Conservation (phyloP, 1,140 invertebrate genomes). For the Lethrus apterus region DNA sequence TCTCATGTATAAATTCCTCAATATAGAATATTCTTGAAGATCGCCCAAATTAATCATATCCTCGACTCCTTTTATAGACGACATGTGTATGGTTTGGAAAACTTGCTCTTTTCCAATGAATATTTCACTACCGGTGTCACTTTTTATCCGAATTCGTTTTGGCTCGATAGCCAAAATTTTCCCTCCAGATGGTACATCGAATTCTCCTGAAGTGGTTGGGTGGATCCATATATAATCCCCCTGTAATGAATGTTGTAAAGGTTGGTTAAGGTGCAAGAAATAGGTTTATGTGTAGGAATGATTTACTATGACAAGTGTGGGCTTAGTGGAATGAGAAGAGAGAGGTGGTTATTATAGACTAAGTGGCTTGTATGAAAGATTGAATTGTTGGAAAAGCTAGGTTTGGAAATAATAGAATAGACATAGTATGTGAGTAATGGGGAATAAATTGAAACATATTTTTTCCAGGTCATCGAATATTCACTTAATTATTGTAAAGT, state of each 20-base stretch:
- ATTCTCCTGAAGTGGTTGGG: conserved; percentile 61
- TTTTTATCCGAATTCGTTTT: conserved; percentile 66
- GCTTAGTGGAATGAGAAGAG: no score
- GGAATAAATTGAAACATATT: no score
- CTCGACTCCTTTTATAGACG: conserved; percentile 78
- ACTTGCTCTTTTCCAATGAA: conserved; percentile 48
- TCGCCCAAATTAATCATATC: conserved; percentile 93
- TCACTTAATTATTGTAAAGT: no score
- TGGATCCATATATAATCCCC: conserved; percentile 85
- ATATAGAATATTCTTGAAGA: conserved; percentile 85
- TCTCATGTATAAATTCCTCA: conserved; percentile 84
- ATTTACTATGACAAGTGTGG: no score
- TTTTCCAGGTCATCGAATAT: no score
- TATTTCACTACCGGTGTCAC: conserved; percentile 69
- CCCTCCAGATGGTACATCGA: conserved; percentile 76
- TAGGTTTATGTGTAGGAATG: no score
- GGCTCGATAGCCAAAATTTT: conserved; percentile 69
- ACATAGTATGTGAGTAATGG: no score
- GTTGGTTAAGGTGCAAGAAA: no score
- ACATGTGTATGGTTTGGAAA: conserved; percentile 78
- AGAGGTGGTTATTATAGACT: no score
- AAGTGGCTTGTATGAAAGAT: no score
- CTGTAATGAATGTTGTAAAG: conserved; percentile 40
- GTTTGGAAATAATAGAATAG: no score
- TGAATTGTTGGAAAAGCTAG: no score